Percentiles rank a stretch among this genome's conserved stretches.
phyloP scores from a whole-genome alignment of 2,797 vertebrate genomes.

The Syndactyla subalaris region DNA sequence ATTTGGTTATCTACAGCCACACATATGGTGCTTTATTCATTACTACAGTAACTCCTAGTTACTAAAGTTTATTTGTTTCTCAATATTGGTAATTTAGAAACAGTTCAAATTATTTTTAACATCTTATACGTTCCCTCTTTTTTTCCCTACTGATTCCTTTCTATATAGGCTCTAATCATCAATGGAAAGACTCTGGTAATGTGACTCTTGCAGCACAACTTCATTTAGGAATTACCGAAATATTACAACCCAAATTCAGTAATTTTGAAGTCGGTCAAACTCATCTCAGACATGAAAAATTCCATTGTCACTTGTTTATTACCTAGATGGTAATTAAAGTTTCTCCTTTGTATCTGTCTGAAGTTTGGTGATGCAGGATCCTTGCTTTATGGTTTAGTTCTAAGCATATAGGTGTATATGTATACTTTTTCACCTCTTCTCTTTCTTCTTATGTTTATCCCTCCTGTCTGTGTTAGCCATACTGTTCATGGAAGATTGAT shows the following conservation, averaged over 20 bases:
- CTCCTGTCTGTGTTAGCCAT: not conserved
- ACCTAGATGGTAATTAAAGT: not conserved
- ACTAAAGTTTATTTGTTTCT: not conserved
- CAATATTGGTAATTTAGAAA: not conserved
- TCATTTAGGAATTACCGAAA: not conserved
- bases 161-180: not conserved
- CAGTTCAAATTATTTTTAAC: not conserved
- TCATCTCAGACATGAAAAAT: not conserved
- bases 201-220: not conserved
- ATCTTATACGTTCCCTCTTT: not conserved
- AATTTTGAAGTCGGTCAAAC: not conserved
- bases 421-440: not conserved
- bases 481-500: slow-evolving; percentile 34
- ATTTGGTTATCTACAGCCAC: not conserved
- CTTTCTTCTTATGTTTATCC: not conserved
- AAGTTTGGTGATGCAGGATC: not conserved
- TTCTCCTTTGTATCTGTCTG: not conserved
- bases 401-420: not conserved
- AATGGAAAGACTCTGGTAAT: not conserved
- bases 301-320: not conserved
- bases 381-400: not conserved
- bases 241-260: not conserved
- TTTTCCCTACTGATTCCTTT: not conserved
- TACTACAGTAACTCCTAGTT: not conserved
- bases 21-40: not conserved